phyloP scores from a whole-genome alignment of 2,888 invertebrate genomes.

The Horisme vitalbata region DNA sequence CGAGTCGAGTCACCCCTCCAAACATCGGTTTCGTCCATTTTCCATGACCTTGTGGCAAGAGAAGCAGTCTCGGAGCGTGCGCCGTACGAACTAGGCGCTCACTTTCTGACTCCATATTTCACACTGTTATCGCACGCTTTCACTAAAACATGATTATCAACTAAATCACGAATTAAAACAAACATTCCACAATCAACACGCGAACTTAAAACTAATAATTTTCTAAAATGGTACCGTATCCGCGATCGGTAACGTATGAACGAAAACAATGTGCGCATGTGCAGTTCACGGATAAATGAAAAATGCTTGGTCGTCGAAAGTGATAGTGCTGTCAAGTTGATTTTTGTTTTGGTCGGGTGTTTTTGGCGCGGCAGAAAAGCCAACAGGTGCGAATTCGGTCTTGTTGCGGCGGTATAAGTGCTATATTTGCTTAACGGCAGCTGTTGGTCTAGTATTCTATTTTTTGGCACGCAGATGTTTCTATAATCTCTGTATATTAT shows the following conservation, averaged over 20 bases:
- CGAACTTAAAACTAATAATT: slow-evolving; percentile 3
- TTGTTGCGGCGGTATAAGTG: slow-evolving; percentile 27
- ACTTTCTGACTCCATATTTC: slow-evolving; percentile 7
- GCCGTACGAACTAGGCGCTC: slow-evolving; percentile 39
- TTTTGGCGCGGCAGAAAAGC: slow-evolving; percentile 35
- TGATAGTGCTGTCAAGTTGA: slow-evolving; percentile 26
- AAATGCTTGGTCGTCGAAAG: slow-evolving; percentile 27
- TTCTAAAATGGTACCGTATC: slow-evolving; percentile 18
- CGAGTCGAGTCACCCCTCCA: slow-evolving; percentile 44
- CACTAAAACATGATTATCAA: slow-evolving; percentile 12
- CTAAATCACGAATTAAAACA: slow-evolving; percentile 11
- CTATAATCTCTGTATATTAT: not conserved
- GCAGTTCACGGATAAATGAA: slow-evolving; percentile 37
- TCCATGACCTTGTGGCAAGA: slow-evolving; percentile 49
- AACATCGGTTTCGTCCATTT: slow-evolving; percentile 30
- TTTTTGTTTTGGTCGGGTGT: slow-evolving; percentile 37
- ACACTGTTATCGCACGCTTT: slow-evolving; percentile 10
- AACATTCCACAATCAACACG: slow-evolving; percentile 8
- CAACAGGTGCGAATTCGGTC: slow-evolving; percentile 43
- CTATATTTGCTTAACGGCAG: slow-evolving; percentile 33
- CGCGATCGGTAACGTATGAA: slow-evolving; percentile 14
- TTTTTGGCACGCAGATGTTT: not conserved
- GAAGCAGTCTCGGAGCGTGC: slow-evolving; percentile 48
- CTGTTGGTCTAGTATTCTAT: slow-evolving; percentile 20
- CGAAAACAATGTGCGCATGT: slow-evolving; percentile 51